Evolutionary conservation across 1,140 invertebrate species (phyloP), one percentile per base, ranked within the genome.

Genomic region (Papilio xuthus): DNA sequence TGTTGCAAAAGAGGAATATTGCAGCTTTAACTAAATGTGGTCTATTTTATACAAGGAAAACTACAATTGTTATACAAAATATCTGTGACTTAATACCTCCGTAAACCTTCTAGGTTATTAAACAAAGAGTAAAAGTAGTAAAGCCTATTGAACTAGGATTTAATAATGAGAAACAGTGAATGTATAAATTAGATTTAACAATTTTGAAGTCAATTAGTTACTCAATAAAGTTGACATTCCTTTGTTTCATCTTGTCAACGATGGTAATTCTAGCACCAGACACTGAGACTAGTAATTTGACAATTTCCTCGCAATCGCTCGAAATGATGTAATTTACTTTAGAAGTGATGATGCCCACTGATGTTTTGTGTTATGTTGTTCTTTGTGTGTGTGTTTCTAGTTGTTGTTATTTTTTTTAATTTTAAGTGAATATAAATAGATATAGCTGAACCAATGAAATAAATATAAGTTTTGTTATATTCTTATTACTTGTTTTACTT

Each of bases 361-460:
- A 87, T 81, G 85, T 81, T 84, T 82, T 84, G 82, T 87, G 83
- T 89, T 78, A 85, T 89, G 85, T 89, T 91, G 86, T 86, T 85
- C 85, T 84, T 80, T 83, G 80, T 84, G 78, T 83, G 81, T 84
- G 60, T 67, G 60, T 67, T 26, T 67, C 60, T 28, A 78, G 44
- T 82, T 87, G 81, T 86, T 87, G 86, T 79, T 56, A 41, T 85
- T 83, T 79, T 79, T n/a, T 83, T 81, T 82, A 79, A 74, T 78
- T 75, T 78, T 88, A 88, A 84, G 79, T 79, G 9, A 50, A 28
- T 81, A 77, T 88, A 83, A 85, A 78, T 82, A 79, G 73, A 78
- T 86, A 85, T 85, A 83, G 85, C 87, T 84, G 81, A 90, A 90
- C 89, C 89, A 90, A 91, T 91, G 90, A 90, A 89, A 87, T 89